These are phyloP conservation scores for Hydropsyche betteni DNA, from an alignment of 2,888 invertebrate species.

Conservation along the genomic window DNA sequence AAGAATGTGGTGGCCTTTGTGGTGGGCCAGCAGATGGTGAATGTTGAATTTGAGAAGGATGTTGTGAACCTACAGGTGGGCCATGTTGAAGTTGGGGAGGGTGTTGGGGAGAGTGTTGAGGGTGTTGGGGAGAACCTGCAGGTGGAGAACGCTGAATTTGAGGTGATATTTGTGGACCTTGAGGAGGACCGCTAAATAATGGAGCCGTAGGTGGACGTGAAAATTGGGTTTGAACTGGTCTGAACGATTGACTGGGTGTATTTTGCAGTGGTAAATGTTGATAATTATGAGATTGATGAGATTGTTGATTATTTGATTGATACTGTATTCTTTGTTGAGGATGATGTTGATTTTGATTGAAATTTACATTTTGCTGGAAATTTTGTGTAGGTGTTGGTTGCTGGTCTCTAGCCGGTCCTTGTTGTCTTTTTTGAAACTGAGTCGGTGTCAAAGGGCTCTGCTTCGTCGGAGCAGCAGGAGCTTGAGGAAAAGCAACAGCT, in stretches of 20 bases:
- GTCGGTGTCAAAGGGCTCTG: conserved; percentile 52
- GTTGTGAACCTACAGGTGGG: conserved; percentile 57
- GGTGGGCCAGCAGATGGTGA: conserved; percentile 54
- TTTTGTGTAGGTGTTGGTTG: conserved; percentile 52
- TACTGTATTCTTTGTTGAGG: conserved; percentile 64
- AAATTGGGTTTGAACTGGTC: conserved; percentile 55
- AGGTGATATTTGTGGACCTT: conserved; percentile 31
- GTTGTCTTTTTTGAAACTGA: conserved; percentile 55
- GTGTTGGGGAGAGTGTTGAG: conserved; percentile 58
- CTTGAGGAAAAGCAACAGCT: conserved; percentile 66
- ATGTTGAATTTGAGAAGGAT: conserved; percentile 36
- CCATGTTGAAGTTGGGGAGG: conserved; percentile 57
- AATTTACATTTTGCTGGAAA: conserved; percentile 50
- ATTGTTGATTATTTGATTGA: conserved; percentile 56
- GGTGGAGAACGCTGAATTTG: conserved; percentile 51
- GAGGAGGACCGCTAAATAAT: conserved; percentile 46
- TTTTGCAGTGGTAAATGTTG: conserved; percentile 63
- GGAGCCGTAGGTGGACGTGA: conserved; percentile 44
- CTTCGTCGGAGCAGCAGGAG: conserved; percentile 53
- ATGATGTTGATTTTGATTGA: conserved; percentile 56
- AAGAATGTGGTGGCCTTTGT: conserved; percentile 54
- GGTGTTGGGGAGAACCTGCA: conserved; percentile 56
- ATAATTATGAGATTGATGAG: conserved; percentile 56
- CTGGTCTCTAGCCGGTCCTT: conserved; percentile 52
- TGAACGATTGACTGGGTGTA: conserved; percentile 60